Percentiles rank a stretch among this genome's conserved stretches.
phyloP scores from a whole-genome alignment of 2,888 invertebrate genomes.

The Abrostola tripartita region DNA sequence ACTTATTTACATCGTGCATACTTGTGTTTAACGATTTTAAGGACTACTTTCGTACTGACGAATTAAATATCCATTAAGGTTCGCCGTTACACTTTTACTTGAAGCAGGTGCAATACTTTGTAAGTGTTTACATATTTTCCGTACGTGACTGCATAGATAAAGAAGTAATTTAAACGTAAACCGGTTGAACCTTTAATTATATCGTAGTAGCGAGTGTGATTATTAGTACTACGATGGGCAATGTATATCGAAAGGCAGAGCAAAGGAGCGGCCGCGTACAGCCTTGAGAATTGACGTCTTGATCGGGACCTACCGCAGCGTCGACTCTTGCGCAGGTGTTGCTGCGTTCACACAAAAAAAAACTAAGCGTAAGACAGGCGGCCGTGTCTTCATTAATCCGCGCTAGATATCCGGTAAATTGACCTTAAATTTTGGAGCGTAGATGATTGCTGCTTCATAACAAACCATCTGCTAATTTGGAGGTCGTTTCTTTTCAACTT shows the following conservation, averaged over 20 bases:
- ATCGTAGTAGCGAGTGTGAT: constrained; percentile 68
- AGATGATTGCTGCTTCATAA: constrained; percentile 43
- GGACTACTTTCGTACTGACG: constrained; percentile 33
- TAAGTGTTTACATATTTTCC: constrained; percentile 17
- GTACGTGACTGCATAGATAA: constrained; percentile 35
- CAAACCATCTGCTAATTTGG: constrained; percentile 35
- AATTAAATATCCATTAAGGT: constrained; percentile 47
- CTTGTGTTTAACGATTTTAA: constrained; percentile 26
- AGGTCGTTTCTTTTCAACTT: constrained; percentile 26
- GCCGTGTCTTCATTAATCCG: constrained; percentile 78
- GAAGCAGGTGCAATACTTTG: constrained; percentile 37
- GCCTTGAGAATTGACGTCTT: constrained; percentile 88
- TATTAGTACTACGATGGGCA: constrained; percentile 73
- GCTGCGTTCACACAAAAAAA: constrained; percentile 75
- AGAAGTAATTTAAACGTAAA: constrained; percentile 35
- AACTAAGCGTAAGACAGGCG: constrained; percentile 82
- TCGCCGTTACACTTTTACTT: constrained; percentile 26
- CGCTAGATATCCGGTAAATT: constrained; percentile 74
- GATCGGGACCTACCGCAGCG: constrained; percentile 88
- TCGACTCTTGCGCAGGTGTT: constrained; percentile 84
- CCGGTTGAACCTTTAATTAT: constrained; percentile 65
- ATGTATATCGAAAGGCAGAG: constrained; percentile 78
- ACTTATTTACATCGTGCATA: constrained; percentile 40
- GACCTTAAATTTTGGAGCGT: constrained; percentile 69
- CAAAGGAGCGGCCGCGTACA: constrained; percentile 75